Conservation (phyloP, 2,113 vertebrate species). For the Pleuronectes platessa region DNA sequence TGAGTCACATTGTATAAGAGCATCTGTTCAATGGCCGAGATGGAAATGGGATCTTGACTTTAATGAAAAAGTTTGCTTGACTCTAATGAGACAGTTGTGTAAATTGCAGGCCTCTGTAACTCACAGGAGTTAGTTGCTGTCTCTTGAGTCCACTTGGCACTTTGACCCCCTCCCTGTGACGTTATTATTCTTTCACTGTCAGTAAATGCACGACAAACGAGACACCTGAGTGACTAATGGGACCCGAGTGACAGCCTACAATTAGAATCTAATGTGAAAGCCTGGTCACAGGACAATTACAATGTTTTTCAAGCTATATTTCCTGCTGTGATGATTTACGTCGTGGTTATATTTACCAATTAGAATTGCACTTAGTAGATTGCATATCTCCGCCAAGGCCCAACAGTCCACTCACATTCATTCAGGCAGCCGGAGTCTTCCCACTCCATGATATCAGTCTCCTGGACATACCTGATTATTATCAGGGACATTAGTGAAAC, state of each 20-base stretch:
- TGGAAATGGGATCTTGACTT: constrained; percentile 14
- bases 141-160: constrained; percentile 6
- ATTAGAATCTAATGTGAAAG: neutral
- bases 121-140: constrained; percentile 28
- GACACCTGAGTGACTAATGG: constrained; percentile 1
- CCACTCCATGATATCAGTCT: no score
- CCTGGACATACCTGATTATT: no score
- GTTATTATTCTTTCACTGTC: constrained; percentile 15
- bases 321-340: neutral
- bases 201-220: constrained; percentile 13
- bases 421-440: no score
- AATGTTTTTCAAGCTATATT: neutral
- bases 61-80: constrained; percentile 27
- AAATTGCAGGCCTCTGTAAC: constrained; percentile 45
- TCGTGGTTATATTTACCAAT: no score
- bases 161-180: constrained; percentile 19
- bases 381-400: no score
- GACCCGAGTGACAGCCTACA: neutral
- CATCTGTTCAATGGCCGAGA: constrained; percentile 7
- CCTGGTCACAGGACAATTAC: neutral
- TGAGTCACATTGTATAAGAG: constrained; percentile 8
- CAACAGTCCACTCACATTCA: no score
- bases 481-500: no score
- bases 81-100: constrained; percentile 14
- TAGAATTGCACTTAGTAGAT: no score